Conservation (phyloP, 2,888 invertebrate genomes). For the Phragmatobia fuliginosa region DNA sequence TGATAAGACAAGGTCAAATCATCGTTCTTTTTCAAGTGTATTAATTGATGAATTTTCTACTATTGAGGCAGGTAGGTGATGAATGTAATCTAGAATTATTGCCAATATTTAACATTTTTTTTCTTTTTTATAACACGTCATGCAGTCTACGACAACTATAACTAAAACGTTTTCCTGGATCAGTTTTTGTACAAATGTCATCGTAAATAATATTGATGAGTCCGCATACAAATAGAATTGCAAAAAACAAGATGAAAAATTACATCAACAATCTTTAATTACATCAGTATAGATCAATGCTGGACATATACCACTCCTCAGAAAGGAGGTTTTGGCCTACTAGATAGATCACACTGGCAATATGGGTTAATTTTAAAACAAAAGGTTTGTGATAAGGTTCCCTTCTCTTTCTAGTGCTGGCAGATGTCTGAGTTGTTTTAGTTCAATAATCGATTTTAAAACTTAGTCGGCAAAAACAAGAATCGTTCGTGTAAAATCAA, state of each 20-base stretch:
- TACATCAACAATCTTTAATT: not conserved
- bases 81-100: not conserved
- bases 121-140: not conserved
- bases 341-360: no score
- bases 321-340: no score
- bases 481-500: not conserved
- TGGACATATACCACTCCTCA: no score
- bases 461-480: not conserved
- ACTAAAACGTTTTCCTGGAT: not conserved
- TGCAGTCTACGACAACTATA: not conserved
- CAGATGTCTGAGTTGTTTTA: not conserved
- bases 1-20: no score
- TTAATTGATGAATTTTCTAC: no score
- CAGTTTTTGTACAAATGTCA: not conserved
- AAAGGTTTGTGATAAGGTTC: no score
- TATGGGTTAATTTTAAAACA: no score
- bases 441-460: not conserved
- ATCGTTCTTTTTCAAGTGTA: no score
- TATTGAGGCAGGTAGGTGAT: not conserved
- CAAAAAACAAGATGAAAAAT: not conserved
- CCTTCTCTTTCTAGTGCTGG: no score
- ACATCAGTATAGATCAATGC: no score
- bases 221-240: not conserved
- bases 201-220: not conserved
- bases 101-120: not conserved